Base-by-base conservation (phyloP, 1,140 invertebrate species). In the Asbolus verrucosus region DNA sequence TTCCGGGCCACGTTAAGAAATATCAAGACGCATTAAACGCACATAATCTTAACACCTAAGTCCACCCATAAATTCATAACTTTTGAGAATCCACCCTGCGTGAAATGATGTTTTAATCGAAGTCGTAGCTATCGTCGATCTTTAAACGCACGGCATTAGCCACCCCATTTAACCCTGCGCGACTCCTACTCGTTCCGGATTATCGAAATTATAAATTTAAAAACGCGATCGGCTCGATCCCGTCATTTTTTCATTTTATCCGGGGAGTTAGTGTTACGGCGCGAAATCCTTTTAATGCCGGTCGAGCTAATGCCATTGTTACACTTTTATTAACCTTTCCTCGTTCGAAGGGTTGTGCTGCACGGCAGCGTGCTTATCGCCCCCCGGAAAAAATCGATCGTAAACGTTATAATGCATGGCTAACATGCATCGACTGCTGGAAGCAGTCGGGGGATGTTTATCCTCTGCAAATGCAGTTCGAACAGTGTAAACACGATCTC, bases 21-120 rank as follows among this genome's bases (percentile, higher is more conserved):
- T 54, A 54, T 54, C 46, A 54, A 54, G 46, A 54, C 46, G 46
- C 46, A 54, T 54, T 54, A 54, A 54, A 54, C 46, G 46, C 46
- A 54, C 46, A 54, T 54, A 54, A 54, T 54, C 46, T 54, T 54
- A 27, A 54, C 46, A 54, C 46, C 46, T 21, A 54, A 8, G 16
- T 43, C 39, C 39, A 18, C 13, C 41, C 41, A 13, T 54, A 54
- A 54, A 54, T 54, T 54, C 11, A 54, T 24, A 54, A 54, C 46
- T 54, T 54, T 54, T 54, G 27, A 54, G 27, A 54, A 54, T 54
- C 27, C 27, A 54, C 46, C 19, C 27, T 6, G 19, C 46, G 46
- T 54, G 46, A 54, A 54, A 54, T 54, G 46, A 54, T 54, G 46
- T 54, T 54, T 54, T 54, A 54, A 54, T 54, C 46, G 46, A 54